Conservation (phyloP, 1,140 invertebrate species). For the Ceratina calcarata region DNA sequence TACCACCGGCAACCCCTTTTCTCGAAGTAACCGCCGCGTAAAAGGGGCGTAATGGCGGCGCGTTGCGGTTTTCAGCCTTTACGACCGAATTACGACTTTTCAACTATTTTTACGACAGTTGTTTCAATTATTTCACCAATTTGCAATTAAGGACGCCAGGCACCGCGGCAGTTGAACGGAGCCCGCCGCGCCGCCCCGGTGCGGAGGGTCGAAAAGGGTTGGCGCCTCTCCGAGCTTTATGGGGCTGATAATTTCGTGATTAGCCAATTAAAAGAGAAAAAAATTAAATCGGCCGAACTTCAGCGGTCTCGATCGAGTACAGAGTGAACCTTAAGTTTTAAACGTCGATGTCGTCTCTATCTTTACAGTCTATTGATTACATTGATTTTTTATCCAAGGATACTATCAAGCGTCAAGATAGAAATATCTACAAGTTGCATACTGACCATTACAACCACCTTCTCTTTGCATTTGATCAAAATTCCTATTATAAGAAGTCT, state of each 20-base stretch:
- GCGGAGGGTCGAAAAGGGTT: constrained; percentile 61
- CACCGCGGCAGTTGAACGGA: constrained; percentile 49
- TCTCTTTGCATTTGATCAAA: neutral
- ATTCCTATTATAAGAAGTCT: neutral
- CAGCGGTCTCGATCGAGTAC: constrained; percentile 8
- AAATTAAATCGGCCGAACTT: constrained; percentile 48
- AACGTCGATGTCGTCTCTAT: neutral
- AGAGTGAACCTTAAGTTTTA: neutral
- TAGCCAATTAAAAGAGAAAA: constrained; percentile 71
- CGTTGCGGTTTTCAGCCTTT: constrained; percentile 76
- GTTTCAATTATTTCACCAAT: constrained; percentile 80
- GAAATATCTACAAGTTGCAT: too few species aligned
- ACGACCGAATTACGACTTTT: constrained; percentile 77
- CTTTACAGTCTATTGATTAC: too few species aligned
- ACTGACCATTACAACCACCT: neutral
- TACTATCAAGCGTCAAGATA: neutral
- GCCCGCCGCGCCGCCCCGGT: too few species aligned
- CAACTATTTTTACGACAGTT: constrained; percentile 80
- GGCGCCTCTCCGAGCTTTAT: constrained; percentile 70
- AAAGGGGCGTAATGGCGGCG: constrained; percentile 67
- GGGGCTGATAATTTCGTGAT: constrained; percentile 72
- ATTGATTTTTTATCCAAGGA: too few species aligned
- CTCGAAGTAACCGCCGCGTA: constrained; percentile 56
- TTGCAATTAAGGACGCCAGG: constrained; percentile 75
- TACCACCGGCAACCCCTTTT: constrained; percentile 51